Evolutionary conservation across 1,140 invertebrate species (phyloP), one percentile per base, ranked within the genome.

Genomic region (Platyscapa corneri): DNA sequence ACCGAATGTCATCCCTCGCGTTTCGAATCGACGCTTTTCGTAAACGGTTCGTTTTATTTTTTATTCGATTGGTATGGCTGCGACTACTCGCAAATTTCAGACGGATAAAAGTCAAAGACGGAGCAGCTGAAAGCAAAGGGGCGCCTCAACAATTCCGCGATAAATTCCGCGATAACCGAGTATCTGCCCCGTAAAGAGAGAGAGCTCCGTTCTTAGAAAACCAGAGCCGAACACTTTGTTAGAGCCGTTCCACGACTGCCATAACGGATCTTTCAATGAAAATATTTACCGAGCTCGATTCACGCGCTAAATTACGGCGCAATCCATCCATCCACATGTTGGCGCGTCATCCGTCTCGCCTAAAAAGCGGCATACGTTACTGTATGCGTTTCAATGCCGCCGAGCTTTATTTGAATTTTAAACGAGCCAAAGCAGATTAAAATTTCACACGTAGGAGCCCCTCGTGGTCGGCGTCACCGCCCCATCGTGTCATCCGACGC

Each of bases 391-490:
- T 84, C 46, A 16, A 76, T 46, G n/a, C 30, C 46, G 46, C 32
- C 18, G 49, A 83, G 60, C 81, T 83, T 65, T 74, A 86, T 86
- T 86, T 86, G 76, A 86, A 86, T 86, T 86, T 83, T 86, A 86
- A 86, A 86, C 85, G 85, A 80, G 65, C 75, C 81, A 79, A 80
- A 80, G 85, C 81, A 86, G 85, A 86, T 86, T 86, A 86, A 86
- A 86, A 83, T 80, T 86, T 86, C 85, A 86, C 85, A 77, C 84
- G 70, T 64, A 70, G 6, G n/a, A 74, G 53, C 78, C 84, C 78
- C 37, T 64, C 39, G 82, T 72, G 72, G 20, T 1, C 39, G 60
- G 70, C 20, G 18, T 42, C 77, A 23, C 60, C 39, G 74, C 34
- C 37, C 67, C 79, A 42, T 34, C 72, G 37, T 53, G 60, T 76